Evolutionary conservation across 2,888 invertebrate species (phyloP).

Genomic region (Caenorhabditis sp.): DNA sequence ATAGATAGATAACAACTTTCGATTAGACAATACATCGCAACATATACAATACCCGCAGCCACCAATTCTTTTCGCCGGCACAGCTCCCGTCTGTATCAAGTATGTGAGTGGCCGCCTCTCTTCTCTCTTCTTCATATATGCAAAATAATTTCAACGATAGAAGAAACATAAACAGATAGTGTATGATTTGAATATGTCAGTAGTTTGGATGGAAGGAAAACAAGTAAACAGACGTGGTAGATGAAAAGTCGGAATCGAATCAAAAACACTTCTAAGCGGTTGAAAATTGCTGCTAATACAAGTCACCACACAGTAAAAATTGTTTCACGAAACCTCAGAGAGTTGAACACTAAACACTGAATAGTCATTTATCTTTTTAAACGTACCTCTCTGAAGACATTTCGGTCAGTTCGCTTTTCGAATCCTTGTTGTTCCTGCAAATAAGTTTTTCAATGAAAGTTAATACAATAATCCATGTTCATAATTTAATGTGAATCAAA

Average conservation of each 20-base stretch:
- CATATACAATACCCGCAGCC: not conserved
- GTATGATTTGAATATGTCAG: slow-evolving; percentile 2
- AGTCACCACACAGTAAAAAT: no score
- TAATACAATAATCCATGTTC: no score
- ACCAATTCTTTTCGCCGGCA: not conserved
- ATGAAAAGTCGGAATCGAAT: not conserved
- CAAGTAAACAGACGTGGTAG: not conserved
- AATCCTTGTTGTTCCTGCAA: slow-evolving; percentile 35
- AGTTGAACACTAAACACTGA: no score
- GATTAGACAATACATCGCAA: slow-evolving; percentile 6
- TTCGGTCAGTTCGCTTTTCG: slow-evolving; percentile 28
- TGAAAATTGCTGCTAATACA: no score
- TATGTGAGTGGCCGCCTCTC: not conserved
- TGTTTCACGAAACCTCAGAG: no score
- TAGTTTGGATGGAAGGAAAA: not conserved
- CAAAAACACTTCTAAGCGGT: not conserved
- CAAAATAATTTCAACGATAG: slow-evolving; percentile 1
- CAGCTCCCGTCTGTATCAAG: not conserved
- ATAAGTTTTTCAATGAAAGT: no score
- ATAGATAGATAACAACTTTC: slow-evolving; percentile 8
- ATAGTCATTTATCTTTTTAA: not conserved
- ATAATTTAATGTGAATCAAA: no score
- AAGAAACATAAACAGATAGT: not conserved
- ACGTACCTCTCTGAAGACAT: slow-evolving; percentile 36
- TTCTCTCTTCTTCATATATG: slow-evolving; percentile 9